These are phyloP conservation scores for Lacanobia oleracea DNA, from an alignment of 2,888 invertebrate genomes.

Conservation along the genomic window DNA sequence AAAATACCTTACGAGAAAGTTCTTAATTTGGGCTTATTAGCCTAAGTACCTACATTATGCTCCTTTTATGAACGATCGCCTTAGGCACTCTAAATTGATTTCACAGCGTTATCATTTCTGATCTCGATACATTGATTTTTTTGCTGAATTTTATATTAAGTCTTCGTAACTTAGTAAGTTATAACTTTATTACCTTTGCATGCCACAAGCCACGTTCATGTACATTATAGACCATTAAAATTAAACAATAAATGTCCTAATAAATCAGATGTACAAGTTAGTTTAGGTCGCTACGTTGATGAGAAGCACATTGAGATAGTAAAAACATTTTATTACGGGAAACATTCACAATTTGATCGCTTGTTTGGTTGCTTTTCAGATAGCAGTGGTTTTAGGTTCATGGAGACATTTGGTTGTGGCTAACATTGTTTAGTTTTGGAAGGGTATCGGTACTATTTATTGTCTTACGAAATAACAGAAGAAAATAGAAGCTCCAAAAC, in stretches of 20 bases:
- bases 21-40: constrained; percentile 6
- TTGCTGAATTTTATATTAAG: constrained; percentile 27
- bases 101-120: constrained; percentile 28
- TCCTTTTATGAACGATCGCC: constrained; percentile 3
- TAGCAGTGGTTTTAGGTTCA: constrained; percentile 50
- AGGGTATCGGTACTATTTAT: constrained; percentile 7
- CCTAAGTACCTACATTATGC: constrained; percentile 20
- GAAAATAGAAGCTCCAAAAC: background rate
- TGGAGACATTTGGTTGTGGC: constrained; percentile 62
- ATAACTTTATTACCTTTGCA: constrained; percentile 48
- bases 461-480: constrained; percentile 1
- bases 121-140: constrained; percentile 30
- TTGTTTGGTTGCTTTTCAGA: constrained; percentile 62
- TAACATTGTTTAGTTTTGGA: constrained; percentile 37
- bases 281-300: constrained; percentile 80
- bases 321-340: constrained; percentile 84
- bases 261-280: constrained; percentile 84
- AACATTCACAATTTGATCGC: constrained; percentile 81
- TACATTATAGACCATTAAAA: constrained; percentile 78
- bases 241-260: constrained; percentile 84
- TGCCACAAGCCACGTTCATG: constrained; percentile 27
- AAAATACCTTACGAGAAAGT: background rate
- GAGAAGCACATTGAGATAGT: constrained; percentile 84
- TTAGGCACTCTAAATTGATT: constrained; percentile 41
- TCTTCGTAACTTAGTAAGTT: constrained; percentile 16